phyloP scores from a whole-genome alignment of 2,888 invertebrate species.

The Mayetiola destructor region DNA sequence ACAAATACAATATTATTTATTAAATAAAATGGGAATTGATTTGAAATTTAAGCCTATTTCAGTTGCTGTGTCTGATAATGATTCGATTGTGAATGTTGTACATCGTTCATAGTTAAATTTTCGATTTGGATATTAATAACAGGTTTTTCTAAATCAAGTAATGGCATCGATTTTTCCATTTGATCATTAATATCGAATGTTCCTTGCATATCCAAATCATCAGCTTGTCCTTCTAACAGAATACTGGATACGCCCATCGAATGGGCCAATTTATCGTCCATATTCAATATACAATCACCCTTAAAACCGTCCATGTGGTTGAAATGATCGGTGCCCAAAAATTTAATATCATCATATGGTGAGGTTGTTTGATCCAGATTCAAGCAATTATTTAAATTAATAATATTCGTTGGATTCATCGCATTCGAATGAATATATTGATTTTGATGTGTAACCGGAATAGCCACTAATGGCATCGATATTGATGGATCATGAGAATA shows the following conservation, averaged over 20 bases:
- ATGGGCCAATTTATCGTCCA: conserved; percentile 19
- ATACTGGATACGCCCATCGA: background rate
- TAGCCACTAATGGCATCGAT: background rate
- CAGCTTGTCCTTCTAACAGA: background rate
- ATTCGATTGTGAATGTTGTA: background rate
- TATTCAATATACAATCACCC: conserved; percentile 34
- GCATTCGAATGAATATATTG: background rate
- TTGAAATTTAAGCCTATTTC: no score
- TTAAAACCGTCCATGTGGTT: conserved; percentile 34
- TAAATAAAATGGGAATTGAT: no score
- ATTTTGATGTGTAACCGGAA: background rate
- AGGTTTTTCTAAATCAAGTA: conserved; percentile 32
- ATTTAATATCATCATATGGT: conserved; percentile 35
- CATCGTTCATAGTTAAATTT: background rate
- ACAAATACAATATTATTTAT: no score
- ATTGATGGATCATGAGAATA: background rate
- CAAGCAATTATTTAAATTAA: conserved; percentile 21
- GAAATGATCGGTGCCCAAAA: conserved; percentile 35
- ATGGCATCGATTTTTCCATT: conserved; percentile 25
- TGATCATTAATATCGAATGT: conserved; percentile 13
- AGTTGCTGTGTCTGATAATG: background rate
- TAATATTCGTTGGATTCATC: conserved; percentile 15
- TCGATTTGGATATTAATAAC: conserved; percentile 25
- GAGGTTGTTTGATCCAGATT: conserved; percentile 29
- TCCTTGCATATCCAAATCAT: conserved; percentile 14